Base-by-base conservation (phyloP, 53 echinoderm and acorn worm species). In the Echinarachnius parma region DNA sequence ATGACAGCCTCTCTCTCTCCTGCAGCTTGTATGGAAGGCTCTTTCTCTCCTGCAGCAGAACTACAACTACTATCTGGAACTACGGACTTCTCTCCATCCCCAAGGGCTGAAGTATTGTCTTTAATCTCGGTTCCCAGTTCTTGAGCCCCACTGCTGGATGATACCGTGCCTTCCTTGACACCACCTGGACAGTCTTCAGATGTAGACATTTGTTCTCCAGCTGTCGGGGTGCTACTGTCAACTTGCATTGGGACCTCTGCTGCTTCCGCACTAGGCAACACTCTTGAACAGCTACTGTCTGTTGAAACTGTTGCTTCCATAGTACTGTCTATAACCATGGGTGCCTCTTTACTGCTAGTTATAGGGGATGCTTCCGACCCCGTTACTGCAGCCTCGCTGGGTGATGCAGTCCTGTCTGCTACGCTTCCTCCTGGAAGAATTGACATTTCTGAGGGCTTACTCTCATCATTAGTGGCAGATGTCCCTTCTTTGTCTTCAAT, bases 261-360 rank as follows among this genome's bases (percentile, higher is more conserved):
- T 9, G 39, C 13, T 39, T 39, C 39, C n/a, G n/a, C n/a, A n/a
- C n/a, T n/a, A n/a, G n/a, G n/a, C n/a, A n/a, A n/a, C n/a, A n/a
- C n/a, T n/a, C n/a, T n/a, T n/a, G n/a, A n/a, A n/a, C n/a, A n/a
- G 7, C 13, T 13, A 39, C 39, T 39, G 7, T 65, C 65, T 46
- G 29, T 46, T 22, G 65, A 35, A 65, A 65, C 65, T 21, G 62
- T 14, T 23, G 34, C 62, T 39, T 62, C 8, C 14, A 14, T 36
- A n/a, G 13, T 8, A 42, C 42, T 42, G 8, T 8, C n/a, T n/a
- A n/a, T n/a, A n/a, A n/a, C n/a, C n/a, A n/a, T n/a, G n/a, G n/a
- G n/a, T n/a, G n/a, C n/a, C n/a, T n/a, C n/a, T n/a, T n/a, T n/a
- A n/a, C n/a, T n/a, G n/a, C n/a, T n/a, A n/a, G n/a, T n/a, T n/a